phyloP scores from a whole-genome alignment of 1,140 invertebrate genomes.

The Colletes gigas region DNA sequence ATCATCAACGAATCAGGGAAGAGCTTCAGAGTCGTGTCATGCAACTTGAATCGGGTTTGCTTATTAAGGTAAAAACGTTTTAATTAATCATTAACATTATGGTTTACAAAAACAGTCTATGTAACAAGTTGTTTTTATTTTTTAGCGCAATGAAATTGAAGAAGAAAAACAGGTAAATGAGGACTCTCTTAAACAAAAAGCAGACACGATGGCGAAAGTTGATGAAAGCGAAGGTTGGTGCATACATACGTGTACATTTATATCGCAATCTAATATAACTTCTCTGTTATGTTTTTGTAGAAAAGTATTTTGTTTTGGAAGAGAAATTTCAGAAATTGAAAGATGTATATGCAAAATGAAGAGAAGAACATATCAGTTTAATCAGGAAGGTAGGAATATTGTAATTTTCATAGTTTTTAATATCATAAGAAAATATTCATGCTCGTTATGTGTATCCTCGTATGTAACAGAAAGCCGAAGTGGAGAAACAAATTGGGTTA shows the following conservation, averaged over 20 bases:
- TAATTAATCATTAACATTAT: background rate
- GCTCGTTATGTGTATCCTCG: slow-evolving; percentile 33
- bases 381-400: slow-evolving; percentile 87
- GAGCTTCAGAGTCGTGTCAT: slow-evolving; percentile 81
- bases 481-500: slow-evolving; percentile 87
- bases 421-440: slow-evolving; percentile 9
- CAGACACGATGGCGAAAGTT: slow-evolving; percentile 79
- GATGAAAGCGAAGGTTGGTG: slow-evolving; percentile 85
- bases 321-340: slow-evolving; percentile 99
- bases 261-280: slow-evolving; percentile 17
- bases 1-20: slow-evolving; percentile 84
- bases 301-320: slow-evolving; percentile 90
- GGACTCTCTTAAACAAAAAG: slow-evolving; percentile 82
- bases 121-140: background rate
- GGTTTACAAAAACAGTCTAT: background rate
- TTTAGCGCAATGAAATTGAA: slow-evolving; percentile 82
- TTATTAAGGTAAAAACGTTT: slow-evolving; percentile 70
- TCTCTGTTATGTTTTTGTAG: slow-evolving; percentile 80
- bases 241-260: background rate
- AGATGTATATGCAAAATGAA: slow-evolving; percentile 95
- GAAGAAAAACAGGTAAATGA: slow-evolving; percentile 85
- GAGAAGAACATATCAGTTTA: slow-evolving; percentile 96
- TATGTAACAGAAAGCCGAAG: slow-evolving; percentile 89
- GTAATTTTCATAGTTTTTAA: background rate
- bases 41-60: slow-evolving; percentile 74